phyloP scores from a whole-genome alignment of 2,888 invertebrate species.

The Pollenia griseotomentosa region DNA sequence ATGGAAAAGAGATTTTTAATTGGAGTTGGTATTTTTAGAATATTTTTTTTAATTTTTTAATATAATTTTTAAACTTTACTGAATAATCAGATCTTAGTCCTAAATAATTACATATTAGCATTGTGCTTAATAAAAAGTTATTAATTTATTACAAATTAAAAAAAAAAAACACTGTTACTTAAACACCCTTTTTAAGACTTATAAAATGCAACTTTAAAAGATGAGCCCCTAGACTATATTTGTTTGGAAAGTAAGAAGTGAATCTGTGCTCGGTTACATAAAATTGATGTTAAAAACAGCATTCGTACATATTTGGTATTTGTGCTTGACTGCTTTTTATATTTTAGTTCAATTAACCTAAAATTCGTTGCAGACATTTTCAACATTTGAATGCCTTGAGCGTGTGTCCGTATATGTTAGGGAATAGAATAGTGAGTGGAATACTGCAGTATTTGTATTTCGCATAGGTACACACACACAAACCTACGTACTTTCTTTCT shows the following conservation, averaged over 20 bases:
- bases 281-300: constrained; percentile 41
- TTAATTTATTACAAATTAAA: too few species aligned
- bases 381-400: constrained; percentile 39
- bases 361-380: constrained; percentile 64
- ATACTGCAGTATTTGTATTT: constrained; percentile 29
- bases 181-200: neutral
- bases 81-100: too few species aligned
- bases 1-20: too few species aligned
- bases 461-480: neutral
- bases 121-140: too few species aligned
- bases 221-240: constrained; percentile 14
- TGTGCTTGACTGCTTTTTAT: constrained; percentile 65
- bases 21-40: too few species aligned
- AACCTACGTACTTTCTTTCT: neutral
- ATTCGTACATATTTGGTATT: constrained; percentile 52
- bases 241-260: constrained; percentile 21
- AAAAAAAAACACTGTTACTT: neutral
- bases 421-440: neutral
- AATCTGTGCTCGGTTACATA: constrained; percentile 18
- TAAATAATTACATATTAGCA: too few species aligned
- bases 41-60: too few species aligned
- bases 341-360: constrained; percentile 69
- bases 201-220: constrained; percentile 36
- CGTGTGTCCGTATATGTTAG: constrained; percentile 16
- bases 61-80: too few species aligned